Percentiles rank a stretch among this genome's conserved stretches.
These are phyloP conservation scores for Lutraria rhynchaena DNA, from an alignment of 1,140 invertebrate genomes.

Conservation along the genomic window DNA sequence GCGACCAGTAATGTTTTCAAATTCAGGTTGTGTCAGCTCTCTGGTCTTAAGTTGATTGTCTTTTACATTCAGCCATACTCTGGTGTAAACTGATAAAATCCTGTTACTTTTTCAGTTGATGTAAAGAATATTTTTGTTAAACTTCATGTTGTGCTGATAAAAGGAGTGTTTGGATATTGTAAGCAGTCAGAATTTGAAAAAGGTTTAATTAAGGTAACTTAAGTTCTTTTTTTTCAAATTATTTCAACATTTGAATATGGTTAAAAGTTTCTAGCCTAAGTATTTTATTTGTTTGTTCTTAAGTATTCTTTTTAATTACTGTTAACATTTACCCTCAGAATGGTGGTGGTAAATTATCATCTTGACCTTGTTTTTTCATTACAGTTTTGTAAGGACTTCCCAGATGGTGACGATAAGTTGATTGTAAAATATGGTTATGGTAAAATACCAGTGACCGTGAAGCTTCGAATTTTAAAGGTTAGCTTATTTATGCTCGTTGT, in stretches of 20 bases:
- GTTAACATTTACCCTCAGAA: too few species aligned
- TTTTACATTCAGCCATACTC: too few species aligned
- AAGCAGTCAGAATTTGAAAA: background rate
- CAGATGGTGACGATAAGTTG: constrained; percentile 36
- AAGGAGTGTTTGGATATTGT: background rate
- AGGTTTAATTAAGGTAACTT: constrained; percentile 11
- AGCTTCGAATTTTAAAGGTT: constrained; percentile 48
- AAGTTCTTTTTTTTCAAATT: too few species aligned
- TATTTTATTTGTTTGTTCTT: too few species aligned
- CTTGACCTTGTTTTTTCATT: constrained; percentile 4
- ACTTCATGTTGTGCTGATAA: background rate
- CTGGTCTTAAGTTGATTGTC: too few species aligned
- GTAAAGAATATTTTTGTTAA: background rate
- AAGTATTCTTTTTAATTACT: too few species aligned
- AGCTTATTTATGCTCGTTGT: background rate
- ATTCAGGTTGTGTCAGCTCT: too few species aligned
- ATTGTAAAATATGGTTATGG: background rate
- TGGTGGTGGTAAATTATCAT: too few species aligned
- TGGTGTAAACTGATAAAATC: too few species aligned
- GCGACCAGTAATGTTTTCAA: too few species aligned
- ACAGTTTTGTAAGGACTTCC: constrained; percentile 45
- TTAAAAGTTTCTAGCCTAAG: too few species aligned
- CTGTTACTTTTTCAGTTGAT: constrained; percentile 24
- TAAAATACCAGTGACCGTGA: constrained; percentile 3
- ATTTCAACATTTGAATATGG: too few species aligned